These are phyloP conservation scores for Mythimna loreyi DNA, from an alignment of 2,888 invertebrate genomes.

Conservation along the genomic window DNA sequence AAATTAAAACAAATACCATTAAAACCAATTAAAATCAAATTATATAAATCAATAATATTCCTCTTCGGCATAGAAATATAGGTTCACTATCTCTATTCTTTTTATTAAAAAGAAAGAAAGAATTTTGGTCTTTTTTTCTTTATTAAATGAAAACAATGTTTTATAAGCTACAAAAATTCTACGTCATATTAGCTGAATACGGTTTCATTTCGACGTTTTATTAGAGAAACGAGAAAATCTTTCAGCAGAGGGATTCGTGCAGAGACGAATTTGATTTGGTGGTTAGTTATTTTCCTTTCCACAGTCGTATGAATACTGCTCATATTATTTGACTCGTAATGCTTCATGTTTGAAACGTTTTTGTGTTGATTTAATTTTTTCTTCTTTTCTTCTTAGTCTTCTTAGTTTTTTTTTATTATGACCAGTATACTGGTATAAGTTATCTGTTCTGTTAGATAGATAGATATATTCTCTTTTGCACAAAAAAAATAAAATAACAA, in stretches of 20 bases:
- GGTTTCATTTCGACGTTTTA: constrained; percentile 77
- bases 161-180: constrained; percentile 22
- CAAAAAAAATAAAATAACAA: too few species aligned
- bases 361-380: constrained; percentile 37
- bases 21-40: too few species aligned
- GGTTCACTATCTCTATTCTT: too few species aligned
- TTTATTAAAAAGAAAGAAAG: too few species aligned
- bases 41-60: too few species aligned
- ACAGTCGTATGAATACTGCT: constrained; percentile 23
- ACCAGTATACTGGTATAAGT: background rate
- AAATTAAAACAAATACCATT: too few species aligned
- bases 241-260: constrained; percentile 68
- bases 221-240: constrained; percentile 80
- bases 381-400: too few species aligned
- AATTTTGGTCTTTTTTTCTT: too few species aligned
- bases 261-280: constrained; percentile 74
- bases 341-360: constrained; percentile 1
- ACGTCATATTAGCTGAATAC: constrained; percentile 53
- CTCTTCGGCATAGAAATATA: too few species aligned
- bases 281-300: constrained; percentile 69
- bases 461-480: too few species aligned
- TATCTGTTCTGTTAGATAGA: constrained; percentile 5
- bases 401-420: background rate
- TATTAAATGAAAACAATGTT: background rate
- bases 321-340: constrained; percentile 13